A percentile compares a stretch with the other conserved stretches of the same genome.
Conservation (phyloP, 1,140 invertebrate species). For the Olivierus martensii region DNA sequence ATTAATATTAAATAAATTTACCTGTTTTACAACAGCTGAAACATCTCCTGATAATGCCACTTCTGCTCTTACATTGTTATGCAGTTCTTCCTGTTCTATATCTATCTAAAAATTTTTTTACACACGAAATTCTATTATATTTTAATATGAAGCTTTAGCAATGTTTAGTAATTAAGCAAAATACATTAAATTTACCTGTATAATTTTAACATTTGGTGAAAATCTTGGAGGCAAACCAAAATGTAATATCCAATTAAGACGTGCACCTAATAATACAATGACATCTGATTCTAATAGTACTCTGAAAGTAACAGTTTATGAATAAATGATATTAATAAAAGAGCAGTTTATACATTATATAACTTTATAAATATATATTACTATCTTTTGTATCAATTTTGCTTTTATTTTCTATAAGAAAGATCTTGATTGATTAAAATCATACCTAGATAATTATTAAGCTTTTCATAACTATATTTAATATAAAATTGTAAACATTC, state of each 20-base stretch:
- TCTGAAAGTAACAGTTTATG: too few relatives aligned
- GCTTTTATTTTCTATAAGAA: too few relatives aligned
- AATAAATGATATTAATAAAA: too few relatives aligned
- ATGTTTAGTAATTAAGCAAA: too few relatives aligned
- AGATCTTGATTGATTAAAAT: too few relatives aligned
- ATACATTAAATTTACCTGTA: slow-evolving; percentile 48
- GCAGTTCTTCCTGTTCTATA: slow-evolving; percentile 73
- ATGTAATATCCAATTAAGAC: slow-evolving; percentile 95
- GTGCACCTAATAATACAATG: slow-evolving; percentile 71
- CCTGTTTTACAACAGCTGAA: slow-evolving; percentile 45
- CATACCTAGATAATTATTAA: too few relatives aligned
- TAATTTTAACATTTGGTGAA: slow-evolving; percentile 64
- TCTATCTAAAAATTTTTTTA: slow-evolving; percentile 57
- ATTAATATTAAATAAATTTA: slow-evolving; percentile 30
- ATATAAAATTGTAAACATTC: too few relatives aligned
- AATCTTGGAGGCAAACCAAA: slow-evolving; percentile 83
- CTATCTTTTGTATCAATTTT: too few relatives aligned
- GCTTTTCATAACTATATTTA: too few relatives aligned
- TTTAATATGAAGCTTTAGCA: too few relatives aligned
- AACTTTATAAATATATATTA: slow-evolving; percentile 19
- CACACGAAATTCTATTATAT: too few relatives aligned
- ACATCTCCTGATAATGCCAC: slow-evolving; percentile 62
- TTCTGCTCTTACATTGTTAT: slow-evolving; percentile 63
- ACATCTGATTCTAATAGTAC: slow-evolving; percentile 79
- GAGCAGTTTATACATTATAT: too few relatives aligned